A percentile compares a stretch with the other conserved stretches of the same genome.
These are phyloP conservation scores for Eubucco bourcierii DNA, from an alignment of 2,113 vertebrate species.

Conservation along the genomic window DNA sequence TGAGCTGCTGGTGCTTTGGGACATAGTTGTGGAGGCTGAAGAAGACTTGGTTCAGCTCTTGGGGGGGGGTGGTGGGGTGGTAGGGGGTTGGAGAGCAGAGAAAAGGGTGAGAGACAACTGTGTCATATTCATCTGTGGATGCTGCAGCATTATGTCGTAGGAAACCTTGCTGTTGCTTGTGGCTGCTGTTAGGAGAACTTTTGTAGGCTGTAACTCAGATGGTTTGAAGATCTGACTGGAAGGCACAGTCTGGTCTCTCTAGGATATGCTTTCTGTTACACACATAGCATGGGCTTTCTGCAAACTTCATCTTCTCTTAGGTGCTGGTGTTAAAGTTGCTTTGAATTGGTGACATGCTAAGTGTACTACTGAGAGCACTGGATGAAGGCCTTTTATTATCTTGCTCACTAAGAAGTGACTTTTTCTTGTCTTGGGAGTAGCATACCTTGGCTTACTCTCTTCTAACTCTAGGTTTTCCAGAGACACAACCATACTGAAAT, in stretches of 20 bases:
- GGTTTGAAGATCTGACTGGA: neutral
- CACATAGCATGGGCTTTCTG: neutral
- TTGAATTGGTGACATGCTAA: neutral
- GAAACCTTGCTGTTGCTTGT: neutral
- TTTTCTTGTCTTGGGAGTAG: neutral
- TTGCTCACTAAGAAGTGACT: neutral
- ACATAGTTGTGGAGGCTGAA: neutral
- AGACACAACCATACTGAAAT: neutral
- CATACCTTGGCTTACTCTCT: neutral
- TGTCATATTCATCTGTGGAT: neutral
- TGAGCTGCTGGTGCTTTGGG: neutral
- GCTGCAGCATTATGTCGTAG: neutral
- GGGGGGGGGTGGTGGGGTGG: no score
- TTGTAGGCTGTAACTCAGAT: neutral
- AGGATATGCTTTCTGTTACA: neutral
- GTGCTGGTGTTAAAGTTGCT: neutral
- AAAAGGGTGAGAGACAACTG: neutral
- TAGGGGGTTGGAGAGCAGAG: neutral
- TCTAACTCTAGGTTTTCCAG: neutral
- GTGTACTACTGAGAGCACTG: neutral
- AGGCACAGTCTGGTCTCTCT: neutral
- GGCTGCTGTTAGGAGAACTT: neutral
- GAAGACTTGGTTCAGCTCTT: neutral
- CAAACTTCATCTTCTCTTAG: neutral
- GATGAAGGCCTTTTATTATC: neutral